Conservation (phyloP, 37 sponge, comb jelly and placozoan species). For the Beroe ovata region DNA sequence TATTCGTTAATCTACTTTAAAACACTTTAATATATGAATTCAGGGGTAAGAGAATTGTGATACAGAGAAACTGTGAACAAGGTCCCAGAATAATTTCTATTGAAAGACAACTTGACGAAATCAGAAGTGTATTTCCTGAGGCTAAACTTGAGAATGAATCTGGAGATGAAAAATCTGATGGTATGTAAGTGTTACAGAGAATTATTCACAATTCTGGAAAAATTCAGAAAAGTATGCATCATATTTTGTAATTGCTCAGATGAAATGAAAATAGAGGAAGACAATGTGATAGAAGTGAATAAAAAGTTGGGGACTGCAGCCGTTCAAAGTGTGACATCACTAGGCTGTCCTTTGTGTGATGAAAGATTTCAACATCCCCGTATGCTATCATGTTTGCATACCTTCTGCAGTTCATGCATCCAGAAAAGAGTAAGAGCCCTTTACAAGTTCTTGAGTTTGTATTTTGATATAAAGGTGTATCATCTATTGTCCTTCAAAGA, state of each 20-base stretch:
- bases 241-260: too few relatives aligned
- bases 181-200: too few relatives aligned
- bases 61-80: background rate
- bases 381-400: slow-evolving; percentile 1
- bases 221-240: too few relatives aligned
- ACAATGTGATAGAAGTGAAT: slow-evolving; percentile 31
- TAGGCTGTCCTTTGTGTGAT: slow-evolving; percentile 32
- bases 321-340: slow-evolving; percentile 6
- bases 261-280: slow-evolving; percentile 33
- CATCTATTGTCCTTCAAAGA: too few relatives aligned
- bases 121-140: background rate
- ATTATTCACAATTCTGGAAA: too few relatives aligned
- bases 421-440: slow-evolving; percentile 54
- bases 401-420: slow-evolving; percentile 45
- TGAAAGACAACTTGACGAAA: background rate
- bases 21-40: too few relatives aligned
- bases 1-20: too few relatives aligned
- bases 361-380: slow-evolving; percentile 37
- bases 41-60: background rate
- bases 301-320: background rate
- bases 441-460: too few relatives aligned
- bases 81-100: slow-evolving; percentile 5
- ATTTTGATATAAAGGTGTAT: too few relatives aligned
- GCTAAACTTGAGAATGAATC: background rate
- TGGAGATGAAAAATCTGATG: background rate